Base-by-base conservation (phyloP, 2,888 invertebrate genomes). In the Caenorhabditis sinica region DNA sequence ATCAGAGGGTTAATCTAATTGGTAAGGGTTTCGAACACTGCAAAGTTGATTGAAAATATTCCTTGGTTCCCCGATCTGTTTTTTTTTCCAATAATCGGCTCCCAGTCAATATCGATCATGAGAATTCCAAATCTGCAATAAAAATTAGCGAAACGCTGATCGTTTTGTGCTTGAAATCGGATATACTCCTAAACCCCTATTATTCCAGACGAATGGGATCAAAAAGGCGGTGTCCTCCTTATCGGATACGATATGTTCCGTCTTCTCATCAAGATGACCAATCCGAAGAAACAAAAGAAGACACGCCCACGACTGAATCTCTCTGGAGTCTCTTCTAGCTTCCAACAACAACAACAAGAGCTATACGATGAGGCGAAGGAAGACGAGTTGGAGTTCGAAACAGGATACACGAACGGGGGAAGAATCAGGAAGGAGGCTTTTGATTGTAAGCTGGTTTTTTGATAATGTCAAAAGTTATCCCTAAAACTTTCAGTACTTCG, bases 191-290 rank as follows among this genome's bases (percentile, higher is more conserved):
- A 20, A 36, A 40, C 13, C 6, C 13, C 13, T 13, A 13, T 2
- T 49, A n/a, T 94, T 90, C 91, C 93, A 90, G 93, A 95, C 92
- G 96, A 96, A 76, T 99, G 98, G 98, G 95, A 95, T 51, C 95
- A 95, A 49, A 95, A 95, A 11, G 98, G 98, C 6, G 98, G 98
- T 1, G 97, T 98, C 0, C 94, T 99, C 49, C 94, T 99, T 90
- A 96, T 99, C 93, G 98, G 99, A 1, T 99, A 99, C 93, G 99
- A 99, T 94, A 95, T 98, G 93, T 99, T 97, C 93, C 95, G 98
- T 23, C 95, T 97, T 87, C 94, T 99, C 72, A 96, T 96, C 53
- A 83, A 85, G 51, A 30, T 65, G 33, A 87, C 86, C 13, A 33
- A 69, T 17, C 84, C 87, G 2, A 87, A 88, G 25, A 88, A 87